Conservation (phyloP, 2,113 vertebrate genomes). For the Thymallus thymallus region DNA sequence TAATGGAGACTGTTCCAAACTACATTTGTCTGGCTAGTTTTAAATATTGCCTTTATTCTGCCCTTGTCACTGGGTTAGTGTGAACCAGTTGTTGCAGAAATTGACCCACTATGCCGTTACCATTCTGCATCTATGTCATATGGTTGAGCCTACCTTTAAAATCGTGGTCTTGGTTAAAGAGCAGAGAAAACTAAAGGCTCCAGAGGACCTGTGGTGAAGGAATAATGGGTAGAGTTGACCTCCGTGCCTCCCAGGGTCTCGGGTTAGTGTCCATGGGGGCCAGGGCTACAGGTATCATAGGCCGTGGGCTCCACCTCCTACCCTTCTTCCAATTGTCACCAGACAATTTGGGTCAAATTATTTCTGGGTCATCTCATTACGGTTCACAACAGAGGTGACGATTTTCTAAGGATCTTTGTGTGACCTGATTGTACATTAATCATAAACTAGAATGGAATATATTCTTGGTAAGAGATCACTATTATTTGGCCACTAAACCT, state of each 20-base stretch:
- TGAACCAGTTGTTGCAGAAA: slow-evolving; percentile 3
- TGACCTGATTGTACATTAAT: slow-evolving; percentile 44
- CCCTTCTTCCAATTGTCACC: slow-evolving; percentile 34
- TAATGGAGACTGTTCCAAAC: slow-evolving; percentile 39
- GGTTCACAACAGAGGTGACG: slow-evolving; percentile 53
- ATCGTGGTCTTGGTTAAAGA: background rate
- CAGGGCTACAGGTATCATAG: slow-evolving; percentile 26
- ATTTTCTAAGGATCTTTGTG: slow-evolving; percentile 24
- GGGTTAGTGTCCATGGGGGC: slow-evolving; percentile 38
- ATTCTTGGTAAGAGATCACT: background rate
- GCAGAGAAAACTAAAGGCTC: background rate
- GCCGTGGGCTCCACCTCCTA: slow-evolving; percentile 10
- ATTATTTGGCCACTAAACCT: background rate
- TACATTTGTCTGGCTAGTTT: slow-evolving; percentile 45
- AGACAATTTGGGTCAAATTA: slow-evolving; percentile 64
- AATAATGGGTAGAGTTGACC: slow-evolving; percentile 41
- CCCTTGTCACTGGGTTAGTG: slow-evolving; percentile 24
- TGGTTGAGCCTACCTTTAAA: no score
- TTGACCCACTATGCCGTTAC: no score
- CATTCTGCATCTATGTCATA: no score
- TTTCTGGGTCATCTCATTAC: slow-evolving; percentile 69
- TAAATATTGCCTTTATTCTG: slow-evolving; percentile 36
- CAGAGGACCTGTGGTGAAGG: slow-evolving; percentile 27
- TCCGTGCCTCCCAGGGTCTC: slow-evolving; percentile 33
- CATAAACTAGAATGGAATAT: slow-evolving; percentile 1